phyloP scores from a whole-genome alignment of 1,140 invertebrate species.

The Pygmarrhopalites habei region DNA sequence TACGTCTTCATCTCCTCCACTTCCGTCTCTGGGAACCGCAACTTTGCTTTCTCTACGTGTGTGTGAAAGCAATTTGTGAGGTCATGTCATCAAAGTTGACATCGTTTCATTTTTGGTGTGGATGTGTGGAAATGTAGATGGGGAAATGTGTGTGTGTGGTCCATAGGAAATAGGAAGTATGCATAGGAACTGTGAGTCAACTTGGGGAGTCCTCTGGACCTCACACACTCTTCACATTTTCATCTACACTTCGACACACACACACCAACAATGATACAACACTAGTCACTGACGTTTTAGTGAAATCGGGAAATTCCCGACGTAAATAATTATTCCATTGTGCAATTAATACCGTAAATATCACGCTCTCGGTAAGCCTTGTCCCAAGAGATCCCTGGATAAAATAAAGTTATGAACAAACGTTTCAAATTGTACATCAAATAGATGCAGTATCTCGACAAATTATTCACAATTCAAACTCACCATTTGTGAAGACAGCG shows the following conservation, averaged over 20 bases:
- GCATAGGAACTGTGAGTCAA: no score
- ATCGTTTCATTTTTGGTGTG: no score
- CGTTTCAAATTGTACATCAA: no score
- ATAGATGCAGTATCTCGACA: no score
- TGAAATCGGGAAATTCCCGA: no score
- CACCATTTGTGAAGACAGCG: conserved; percentile 3
- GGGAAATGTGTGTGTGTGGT: neutral
- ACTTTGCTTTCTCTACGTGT: neutral
- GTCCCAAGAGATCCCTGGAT: conserved; percentile 10
- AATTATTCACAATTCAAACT: neutral
- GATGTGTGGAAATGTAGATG: neutral
- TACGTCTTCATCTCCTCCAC: neutral
- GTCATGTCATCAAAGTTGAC: neutral
- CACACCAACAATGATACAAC: no score
- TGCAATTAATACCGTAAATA: neutral
- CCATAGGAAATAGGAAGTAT: neutral
- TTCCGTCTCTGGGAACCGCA: neutral
- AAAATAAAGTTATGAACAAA: no score
- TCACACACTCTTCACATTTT: no score
- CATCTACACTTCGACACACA: no score
- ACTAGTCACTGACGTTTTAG: no score
- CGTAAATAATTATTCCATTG: no score
- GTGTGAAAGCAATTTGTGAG: neutral
- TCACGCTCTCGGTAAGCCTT: neutral
- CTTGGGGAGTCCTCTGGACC: no score